Evolutionary conservation across 2,888 invertebrate species (phyloP).

Genomic region (Philonicus albiceps): DNA sequence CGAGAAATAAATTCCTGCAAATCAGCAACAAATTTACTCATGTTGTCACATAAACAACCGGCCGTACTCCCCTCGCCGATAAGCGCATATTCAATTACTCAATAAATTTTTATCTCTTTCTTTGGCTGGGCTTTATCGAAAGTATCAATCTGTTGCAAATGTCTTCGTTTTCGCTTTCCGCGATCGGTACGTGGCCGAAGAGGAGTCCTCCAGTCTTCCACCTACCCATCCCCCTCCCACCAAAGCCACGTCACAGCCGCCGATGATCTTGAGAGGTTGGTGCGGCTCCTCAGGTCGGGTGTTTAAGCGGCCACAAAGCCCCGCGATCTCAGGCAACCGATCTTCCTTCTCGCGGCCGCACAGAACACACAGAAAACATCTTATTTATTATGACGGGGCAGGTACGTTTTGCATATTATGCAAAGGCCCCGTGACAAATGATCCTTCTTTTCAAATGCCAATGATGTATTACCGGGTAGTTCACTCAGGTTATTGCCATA

Average conservation of each 20-base stretch:
- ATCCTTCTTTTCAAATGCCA: conserved; percentile 43
- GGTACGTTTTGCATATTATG: conserved; percentile 45
- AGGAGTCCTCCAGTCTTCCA: neutral
- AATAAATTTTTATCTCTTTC: conserved; percentile 41
- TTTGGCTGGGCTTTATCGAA: conserved; percentile 32
- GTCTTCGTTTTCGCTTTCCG: conserved; percentile 40
- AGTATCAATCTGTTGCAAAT: conserved; percentile 35
- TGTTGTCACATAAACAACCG: conserved; percentile 37
- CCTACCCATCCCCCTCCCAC: neutral
- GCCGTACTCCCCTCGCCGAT: conserved; percentile 13
- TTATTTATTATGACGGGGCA: conserved; percentile 48
- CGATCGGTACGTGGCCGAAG: conserved; percentile 5
- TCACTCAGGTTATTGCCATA: conserved; percentile 18
- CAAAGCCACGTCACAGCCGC: neutral
- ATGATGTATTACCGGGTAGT: conserved; percentile 22
- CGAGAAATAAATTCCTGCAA: conserved; percentile 31
- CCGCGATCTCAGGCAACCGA: neutral
- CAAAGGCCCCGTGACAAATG: conserved; percentile 47
- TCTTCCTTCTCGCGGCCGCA: neutral
- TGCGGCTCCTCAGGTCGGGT: neutral
- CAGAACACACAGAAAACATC: conserved; percentile 37
- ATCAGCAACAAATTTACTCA: conserved; percentile 39
- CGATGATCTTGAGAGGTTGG: neutral
- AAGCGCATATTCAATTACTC: conserved; percentile 42
- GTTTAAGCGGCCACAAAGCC: neutral